Percentiles rank a stretch among this genome's conserved stretches.
These are phyloP conservation scores for Hirundichthys speculiger DNA, from an alignment of 2,113 vertebrate species.

Conservation along the genomic window DNA sequence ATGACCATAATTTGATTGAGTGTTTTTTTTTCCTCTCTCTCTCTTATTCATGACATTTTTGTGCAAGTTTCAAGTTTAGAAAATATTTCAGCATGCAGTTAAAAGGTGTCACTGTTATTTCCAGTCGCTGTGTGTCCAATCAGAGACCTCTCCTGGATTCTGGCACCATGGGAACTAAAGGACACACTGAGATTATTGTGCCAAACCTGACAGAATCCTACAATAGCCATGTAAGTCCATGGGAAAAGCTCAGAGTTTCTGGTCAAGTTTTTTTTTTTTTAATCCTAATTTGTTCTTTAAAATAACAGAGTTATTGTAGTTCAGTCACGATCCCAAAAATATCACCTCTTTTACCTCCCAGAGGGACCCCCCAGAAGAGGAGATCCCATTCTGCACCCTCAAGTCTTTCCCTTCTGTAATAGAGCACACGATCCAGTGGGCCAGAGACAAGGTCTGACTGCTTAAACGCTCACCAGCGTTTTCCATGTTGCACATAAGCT, in stretches of 20 bases:
- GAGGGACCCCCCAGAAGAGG: constrained; percentile 97
- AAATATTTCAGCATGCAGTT: background rate
- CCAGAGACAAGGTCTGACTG: constrained; percentile 91
- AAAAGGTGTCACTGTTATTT: constrained; percentile 8
- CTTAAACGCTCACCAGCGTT: constrained; percentile 3
- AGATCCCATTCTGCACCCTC: constrained; percentile 98
- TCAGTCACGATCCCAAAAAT: background rate
- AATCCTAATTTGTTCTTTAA: too few species aligned
- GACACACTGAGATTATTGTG: constrained; percentile 95
- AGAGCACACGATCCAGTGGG: constrained; percentile 99
- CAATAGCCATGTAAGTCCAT: constrained; percentile 93
- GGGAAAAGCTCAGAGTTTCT: background rate
- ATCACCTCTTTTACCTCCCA: constrained; percentile 56
- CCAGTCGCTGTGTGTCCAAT: constrained; percentile 93
- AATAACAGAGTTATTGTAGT: background rate
- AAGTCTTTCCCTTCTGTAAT: constrained; percentile 98
- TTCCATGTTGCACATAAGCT: background rate
- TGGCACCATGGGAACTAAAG: constrained; percentile 99
- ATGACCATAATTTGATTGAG: too few species aligned
- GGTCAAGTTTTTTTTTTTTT: background rate
- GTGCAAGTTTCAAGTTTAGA: too few species aligned
- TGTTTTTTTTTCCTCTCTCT: too few species aligned
- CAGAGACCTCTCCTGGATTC: constrained; percentile 94
- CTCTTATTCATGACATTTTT: too few species aligned
- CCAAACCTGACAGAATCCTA: constrained; percentile 97